Evolutionary conservation across 2,113 vertebrate species (phyloP), one percentile per base, ranked within the genome.

Genomic region (Antennarius striatus): DNA sequence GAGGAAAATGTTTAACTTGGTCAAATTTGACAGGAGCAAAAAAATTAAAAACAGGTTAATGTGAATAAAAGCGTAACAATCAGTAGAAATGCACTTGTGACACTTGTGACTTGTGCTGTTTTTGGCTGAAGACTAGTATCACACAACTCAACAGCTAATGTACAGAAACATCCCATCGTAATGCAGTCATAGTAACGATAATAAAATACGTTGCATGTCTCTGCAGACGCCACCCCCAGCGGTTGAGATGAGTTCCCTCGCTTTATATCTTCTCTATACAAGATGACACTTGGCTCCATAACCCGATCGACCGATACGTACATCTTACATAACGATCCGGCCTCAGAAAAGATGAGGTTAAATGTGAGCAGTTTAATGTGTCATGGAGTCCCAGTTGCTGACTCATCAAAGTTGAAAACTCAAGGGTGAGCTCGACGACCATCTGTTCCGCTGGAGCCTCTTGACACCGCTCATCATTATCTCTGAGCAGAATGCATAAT

Each of bases 391-490:
- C 68, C 71, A 74, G 62, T 68, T 49, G 71, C 68, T 71, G 77
- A 80, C 61, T 85, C 82, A 54, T 73, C 70, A 55, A 61, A 65
- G 51, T 61, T 52, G 40, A 42, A 61, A 79, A 72, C 72, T 87
- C 79, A 86, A 92, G 84, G 83, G 79, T 77, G 61, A 64, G 56
- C 68, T 50, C 73, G 56, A 73, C 40, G 56, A 75, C 88, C 91
- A 91, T 91, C 87, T 92, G 91, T 75, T 84, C 60, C n/a, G 49
- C 77, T 56, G 46, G 51, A 77, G 59, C 67, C 62, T 43, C 40
- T 13, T 73, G 77, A 70, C 77, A 59, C 48, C 6, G 16, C 32
- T 57, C 55, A 14, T 53, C 60, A 49, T 70, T 51, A 77, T 68
- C 71, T 67, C 85, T 74, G 81, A 80, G 74, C 71, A 71, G 73